Conservation (phyloP, 1,140 invertebrate species). For the Drosophila ironensis region DNA sequence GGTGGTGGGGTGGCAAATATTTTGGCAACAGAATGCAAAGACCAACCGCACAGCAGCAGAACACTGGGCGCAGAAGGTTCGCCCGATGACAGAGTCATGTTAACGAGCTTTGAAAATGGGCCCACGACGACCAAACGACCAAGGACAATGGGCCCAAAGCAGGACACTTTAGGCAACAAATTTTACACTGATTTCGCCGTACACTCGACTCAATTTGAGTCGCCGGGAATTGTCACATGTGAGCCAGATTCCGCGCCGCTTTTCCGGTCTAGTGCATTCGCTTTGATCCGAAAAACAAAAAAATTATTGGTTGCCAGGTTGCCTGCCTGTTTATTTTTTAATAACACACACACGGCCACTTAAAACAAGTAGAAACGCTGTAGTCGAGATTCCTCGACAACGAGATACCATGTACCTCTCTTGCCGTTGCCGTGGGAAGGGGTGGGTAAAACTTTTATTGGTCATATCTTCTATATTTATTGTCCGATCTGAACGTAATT, state of each 20-base stretch:
- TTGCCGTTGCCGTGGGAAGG: too few species aligned
- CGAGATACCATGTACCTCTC: too few species aligned
- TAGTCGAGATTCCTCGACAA: too few species aligned
- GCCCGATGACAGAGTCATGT: constrained; percentile 64
- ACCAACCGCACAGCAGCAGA: too few species aligned
- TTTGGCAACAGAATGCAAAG: constrained; percentile 73
- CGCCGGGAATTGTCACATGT: constrained; percentile 9
- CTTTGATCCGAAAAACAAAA: constrained; percentile 52
- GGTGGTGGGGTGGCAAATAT: constrained; percentile 45
- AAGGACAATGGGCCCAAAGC: not conserved
- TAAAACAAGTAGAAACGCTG: too few species aligned
- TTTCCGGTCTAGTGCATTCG: constrained; percentile 60
- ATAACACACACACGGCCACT: too few species aligned
- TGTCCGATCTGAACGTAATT: too few species aligned
- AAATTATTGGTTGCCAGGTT: constrained; percentile 18
- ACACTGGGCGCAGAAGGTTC: too few species aligned
- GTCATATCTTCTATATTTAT: too few species aligned
- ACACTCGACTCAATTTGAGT: too few species aligned
- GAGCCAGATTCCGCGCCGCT: constrained; percentile 27
- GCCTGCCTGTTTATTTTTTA: constrained; percentile 37
- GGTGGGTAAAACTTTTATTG: too few species aligned
- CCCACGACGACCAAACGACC: not conserved
- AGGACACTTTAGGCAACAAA: not conserved
- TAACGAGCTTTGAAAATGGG: constrained; percentile 65
- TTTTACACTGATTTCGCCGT: too few species aligned